Conservation (phyloP, 2,888 invertebrate species). For the Dioctria linearis region DNA sequence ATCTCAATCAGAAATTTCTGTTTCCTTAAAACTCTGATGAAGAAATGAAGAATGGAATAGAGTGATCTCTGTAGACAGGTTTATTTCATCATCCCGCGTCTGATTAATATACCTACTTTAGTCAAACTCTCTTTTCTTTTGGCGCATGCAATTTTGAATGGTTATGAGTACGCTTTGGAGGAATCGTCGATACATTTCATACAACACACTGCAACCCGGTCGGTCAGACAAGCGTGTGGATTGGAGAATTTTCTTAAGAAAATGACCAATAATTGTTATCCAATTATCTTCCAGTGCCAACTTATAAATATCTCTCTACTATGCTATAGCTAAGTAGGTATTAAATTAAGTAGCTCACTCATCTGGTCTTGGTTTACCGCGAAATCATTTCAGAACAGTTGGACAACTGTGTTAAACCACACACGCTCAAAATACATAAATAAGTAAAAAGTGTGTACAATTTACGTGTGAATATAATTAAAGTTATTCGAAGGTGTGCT, state of each 20-base stretch:
- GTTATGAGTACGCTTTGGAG: background rate
- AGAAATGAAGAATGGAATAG: background rate
- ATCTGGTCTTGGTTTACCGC: background rate
- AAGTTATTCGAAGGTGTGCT: constrained; percentile 3
- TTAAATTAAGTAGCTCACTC: background rate
- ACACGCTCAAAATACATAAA: background rate
- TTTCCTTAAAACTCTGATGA: background rate
- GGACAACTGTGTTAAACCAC: too few species aligned
- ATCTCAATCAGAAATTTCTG: constrained; percentile 26
- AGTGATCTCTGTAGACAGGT: constrained; percentile 55
- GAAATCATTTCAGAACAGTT: background rate
- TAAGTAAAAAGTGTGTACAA: background rate
- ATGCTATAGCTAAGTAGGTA: background rate
- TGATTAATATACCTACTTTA: background rate
- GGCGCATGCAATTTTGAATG: background rate
- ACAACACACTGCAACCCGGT: background rate
- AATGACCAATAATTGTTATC: constrained; percentile 22
- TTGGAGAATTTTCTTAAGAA: constrained; percentile 13
- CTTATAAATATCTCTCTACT: background rate
- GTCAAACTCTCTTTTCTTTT: constrained; percentile 9
- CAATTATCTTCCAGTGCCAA: constrained; percentile 28
- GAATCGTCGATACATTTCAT: too few species aligned
- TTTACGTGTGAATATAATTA: background rate
- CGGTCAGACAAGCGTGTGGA: background rate
- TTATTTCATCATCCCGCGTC: constrained; percentile 57